Conservation (phyloP, 1,140 invertebrate genomes). For the Magallana gigas region DNA sequence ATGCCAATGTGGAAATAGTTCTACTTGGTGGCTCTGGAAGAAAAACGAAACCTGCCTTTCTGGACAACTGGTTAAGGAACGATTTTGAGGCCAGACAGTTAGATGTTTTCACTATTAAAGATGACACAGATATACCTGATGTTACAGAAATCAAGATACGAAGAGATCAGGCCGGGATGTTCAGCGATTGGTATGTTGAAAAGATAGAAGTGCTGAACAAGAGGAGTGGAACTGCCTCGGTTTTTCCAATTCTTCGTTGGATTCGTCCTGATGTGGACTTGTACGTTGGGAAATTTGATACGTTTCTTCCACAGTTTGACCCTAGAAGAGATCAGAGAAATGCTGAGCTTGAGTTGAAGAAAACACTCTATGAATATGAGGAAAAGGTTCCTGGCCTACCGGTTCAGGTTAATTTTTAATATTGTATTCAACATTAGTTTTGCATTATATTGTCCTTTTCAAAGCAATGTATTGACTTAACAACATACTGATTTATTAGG, state of each 20-base stretch:
- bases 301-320: constrained; percentile 74
- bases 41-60: constrained; percentile 54
- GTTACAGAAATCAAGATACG: constrained; percentile 71
- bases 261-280: constrained; percentile 77
- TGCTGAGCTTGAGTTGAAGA: constrained; percentile 70
- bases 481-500: no score
- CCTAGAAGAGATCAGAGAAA: constrained; percentile 63
- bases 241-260: constrained; percentile 80
- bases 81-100: constrained; percentile 57
- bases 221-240: constrained; percentile 60
- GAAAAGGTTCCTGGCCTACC: constrained; percentile 37
- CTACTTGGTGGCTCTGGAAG: constrained; percentile 70
- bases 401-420: constrained; percentile 16
- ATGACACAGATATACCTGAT: constrained; percentile 1
- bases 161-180: constrained; percentile 76
- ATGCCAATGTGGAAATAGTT: constrained; percentile 59
- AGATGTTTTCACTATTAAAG: constrained; percentile 67
- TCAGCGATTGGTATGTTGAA: constrained; percentile 79
- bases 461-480: no score
- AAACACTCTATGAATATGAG: constrained; percentile 64
- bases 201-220: constrained; percentile 72
- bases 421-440: no score
- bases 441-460: no score
- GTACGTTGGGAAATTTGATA: constrained; percentile 70
- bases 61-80: no score